A percentile compares a stretch with the other conserved stretches of the same genome.
These are phyloP conservation scores for Uropetala carovei DNA, from an alignment of 2,888 invertebrate species.

Conservation along the genomic window DNA sequence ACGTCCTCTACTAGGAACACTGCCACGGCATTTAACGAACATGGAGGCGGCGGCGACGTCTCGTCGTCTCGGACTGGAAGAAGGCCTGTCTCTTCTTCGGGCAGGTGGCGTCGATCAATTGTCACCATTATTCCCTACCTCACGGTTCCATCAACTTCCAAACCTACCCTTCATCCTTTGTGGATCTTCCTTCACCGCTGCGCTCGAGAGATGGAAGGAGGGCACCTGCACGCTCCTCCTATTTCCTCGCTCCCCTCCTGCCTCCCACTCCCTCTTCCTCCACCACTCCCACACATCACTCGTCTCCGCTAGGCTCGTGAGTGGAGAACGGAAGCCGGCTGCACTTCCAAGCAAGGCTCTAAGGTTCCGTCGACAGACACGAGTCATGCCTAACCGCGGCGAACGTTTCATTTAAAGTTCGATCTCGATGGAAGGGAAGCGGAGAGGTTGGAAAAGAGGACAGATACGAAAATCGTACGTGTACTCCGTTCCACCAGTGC, in stretches of 20 bases:
- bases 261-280: slow-evolving; percentile 31
- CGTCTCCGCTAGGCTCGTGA: slow-evolving; percentile 22
- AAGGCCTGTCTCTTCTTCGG: slow-evolving; percentile 62
- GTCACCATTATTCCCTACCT: slow-evolving; percentile 53
- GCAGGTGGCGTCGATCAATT: slow-evolving; percentile 60
- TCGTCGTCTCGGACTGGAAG: slow-evolving; percentile 75
- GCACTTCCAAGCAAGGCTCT: slow-evolving; percentile 30
- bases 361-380: slow-evolving; percentile 39
- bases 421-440: neutral
- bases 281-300: slow-evolving; percentile 56
- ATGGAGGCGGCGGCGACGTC: slow-evolving; percentile 74
- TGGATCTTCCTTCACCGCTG: slow-evolving; percentile 9
- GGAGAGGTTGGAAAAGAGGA: neutral
- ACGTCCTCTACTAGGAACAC: slow-evolving; percentile 69
- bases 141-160: slow-evolving; percentile 35
- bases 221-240: neutral
- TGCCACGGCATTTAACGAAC: slow-evolving; percentile 75
- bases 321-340: slow-evolving; percentile 37
- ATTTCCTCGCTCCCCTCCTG: slow-evolving; percentile 42
- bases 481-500: no score
- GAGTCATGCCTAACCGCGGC: slow-evolving; percentile 39
- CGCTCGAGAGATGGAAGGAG: neutral
- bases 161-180: slow-evolving; percentile 18
- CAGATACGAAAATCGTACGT: neutral
- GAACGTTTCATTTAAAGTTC: slow-evolving; percentile 52